A percentile compares a stretch with the other conserved stretches of the same genome.
phyloP scores from a whole-genome alignment of 2,888 invertebrate species.

The Ornithoptera alexandrae region DNA sequence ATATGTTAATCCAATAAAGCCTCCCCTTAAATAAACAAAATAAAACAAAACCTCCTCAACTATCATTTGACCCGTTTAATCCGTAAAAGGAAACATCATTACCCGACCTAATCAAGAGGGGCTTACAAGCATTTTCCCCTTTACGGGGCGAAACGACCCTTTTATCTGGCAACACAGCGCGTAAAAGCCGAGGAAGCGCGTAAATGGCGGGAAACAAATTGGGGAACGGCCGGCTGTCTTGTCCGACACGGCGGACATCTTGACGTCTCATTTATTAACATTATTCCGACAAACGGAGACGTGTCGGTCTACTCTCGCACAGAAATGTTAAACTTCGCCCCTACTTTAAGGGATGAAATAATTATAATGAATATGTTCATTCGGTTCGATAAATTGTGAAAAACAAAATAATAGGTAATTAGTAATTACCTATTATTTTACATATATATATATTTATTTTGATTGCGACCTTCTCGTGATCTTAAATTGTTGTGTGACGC shows the following conservation, averaged over 20 bases:
- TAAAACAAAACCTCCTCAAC: conserved; percentile 27
- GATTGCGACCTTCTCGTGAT: too few relatives aligned
- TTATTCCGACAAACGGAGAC: conserved; percentile 25
- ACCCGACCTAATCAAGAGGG: conserved; percentile 64
- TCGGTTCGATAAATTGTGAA: too few relatives aligned
- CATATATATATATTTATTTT: too few relatives aligned
- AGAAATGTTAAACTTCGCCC: neutral
- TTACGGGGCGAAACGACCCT: conserved; percentile 52
- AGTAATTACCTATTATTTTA: too few relatives aligned
- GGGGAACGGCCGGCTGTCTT: conserved; percentile 34
- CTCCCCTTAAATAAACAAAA: conserved; percentile 21
- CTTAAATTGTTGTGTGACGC: too few relatives aligned
- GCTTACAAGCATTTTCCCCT: conserved; percentile 55
- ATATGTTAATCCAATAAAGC: conserved; percentile 17
- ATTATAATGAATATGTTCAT: too few relatives aligned
- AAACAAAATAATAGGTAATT: too few relatives aligned
- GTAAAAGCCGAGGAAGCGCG: conserved; percentile 54
- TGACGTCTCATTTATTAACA: conserved; percentile 31
- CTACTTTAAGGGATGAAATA: too few relatives aligned
- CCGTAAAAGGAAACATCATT: conserved; percentile 52
- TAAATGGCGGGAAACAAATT: conserved; percentile 40
- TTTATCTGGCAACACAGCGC: conserved; percentile 63
- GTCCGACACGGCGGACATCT: conserved; percentile 39
- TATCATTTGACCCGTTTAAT: conserved; percentile 44
- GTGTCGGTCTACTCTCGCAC: conserved; percentile 10